Evolutionary conservation across 2,113 vertebrate species (phyloP).

Genomic region (Colius striatus): DNA sequence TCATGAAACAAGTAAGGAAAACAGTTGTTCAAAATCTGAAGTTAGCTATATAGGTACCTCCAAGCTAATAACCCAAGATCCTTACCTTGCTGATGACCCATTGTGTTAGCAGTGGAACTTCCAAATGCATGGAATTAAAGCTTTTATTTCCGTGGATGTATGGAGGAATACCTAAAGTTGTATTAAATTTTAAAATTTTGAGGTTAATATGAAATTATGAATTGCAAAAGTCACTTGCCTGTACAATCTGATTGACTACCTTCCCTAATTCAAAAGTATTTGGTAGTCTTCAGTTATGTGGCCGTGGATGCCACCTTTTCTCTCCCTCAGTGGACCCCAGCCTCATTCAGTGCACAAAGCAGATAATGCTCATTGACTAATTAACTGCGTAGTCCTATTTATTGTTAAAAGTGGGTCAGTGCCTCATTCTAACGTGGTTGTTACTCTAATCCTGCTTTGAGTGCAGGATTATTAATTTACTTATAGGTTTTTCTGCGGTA

Average conservation of each 20-base stretch:
- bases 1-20: neutral
- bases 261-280: neutral
- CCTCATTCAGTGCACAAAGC: neutral
- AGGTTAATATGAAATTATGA: neutral
- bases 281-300: neutral
- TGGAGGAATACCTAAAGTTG: neutral
- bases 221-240: neutral
- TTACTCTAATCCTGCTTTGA: conserved; percentile 59
- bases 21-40: neutral
- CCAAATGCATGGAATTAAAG: neutral
- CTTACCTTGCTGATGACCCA: neutral
- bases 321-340: neutral
- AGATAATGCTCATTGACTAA: conserved; percentile 59
- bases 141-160: neutral
- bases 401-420: conserved; percentile 69
- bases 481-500: conserved; percentile 36
- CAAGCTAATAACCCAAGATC: neutral
- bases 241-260: neutral
- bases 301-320: neutral
- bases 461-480: conserved; percentile 62
- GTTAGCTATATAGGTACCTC: neutral
- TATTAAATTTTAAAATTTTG: neutral
- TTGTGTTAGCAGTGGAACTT: neutral
- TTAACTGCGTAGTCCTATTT: conserved; percentile 61
- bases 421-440: conserved; percentile 49